Evolutionary conservation across 2,797 vertebrate species (phyloP), one percentile per base, ranked within the genome.

Genomic region (Tinamus major): DNA sequence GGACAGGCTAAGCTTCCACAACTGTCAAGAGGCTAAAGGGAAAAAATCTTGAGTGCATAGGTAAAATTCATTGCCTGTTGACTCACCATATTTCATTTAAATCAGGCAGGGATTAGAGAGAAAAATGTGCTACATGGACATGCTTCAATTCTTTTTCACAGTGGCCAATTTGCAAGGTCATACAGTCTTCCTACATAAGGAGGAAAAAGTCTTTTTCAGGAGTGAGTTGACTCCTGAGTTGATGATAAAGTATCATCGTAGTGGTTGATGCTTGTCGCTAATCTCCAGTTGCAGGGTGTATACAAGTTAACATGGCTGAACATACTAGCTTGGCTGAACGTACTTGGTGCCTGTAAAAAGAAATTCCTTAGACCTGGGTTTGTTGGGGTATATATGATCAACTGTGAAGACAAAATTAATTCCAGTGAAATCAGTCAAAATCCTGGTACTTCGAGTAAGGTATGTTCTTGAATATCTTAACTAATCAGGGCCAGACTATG

Each of bases 91-190:
- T 42, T 72, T 80, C 70, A 33, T 48, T 96, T 93, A 82, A 93
- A 26, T 48, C 10, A 63, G 23, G 17, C 18, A 83, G 46, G n/a
- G 31, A 26, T 37, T 64, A 90, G 49, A 44, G 6, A 7, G 29
- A 46, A 75, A 69, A 84, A 56, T 42, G 46, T 77, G 41, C 31
- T 62, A 58, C 7, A 9, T 8, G 14, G 24, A 67, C 16, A 6
- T 2, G 3, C 78, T 92, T 90, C 3, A 24, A 21, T 87, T 70
- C 20, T 82, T 93, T 76, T 71, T 77, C 51, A 39, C 51, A 48
- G 14, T 63, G 51, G 76, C 21, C 70, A 84, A 62, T 58, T 76
- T 69, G 39, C 49, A 87, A 72, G 24, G 18, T 89, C 74, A 92
- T 75, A 29, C 46, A 75, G 37, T 77, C 84, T 74, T 92, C 33